Evolutionary conservation across 2,888 invertebrate species (phyloP).

Genomic region (Uloborus plumipes): DNA sequence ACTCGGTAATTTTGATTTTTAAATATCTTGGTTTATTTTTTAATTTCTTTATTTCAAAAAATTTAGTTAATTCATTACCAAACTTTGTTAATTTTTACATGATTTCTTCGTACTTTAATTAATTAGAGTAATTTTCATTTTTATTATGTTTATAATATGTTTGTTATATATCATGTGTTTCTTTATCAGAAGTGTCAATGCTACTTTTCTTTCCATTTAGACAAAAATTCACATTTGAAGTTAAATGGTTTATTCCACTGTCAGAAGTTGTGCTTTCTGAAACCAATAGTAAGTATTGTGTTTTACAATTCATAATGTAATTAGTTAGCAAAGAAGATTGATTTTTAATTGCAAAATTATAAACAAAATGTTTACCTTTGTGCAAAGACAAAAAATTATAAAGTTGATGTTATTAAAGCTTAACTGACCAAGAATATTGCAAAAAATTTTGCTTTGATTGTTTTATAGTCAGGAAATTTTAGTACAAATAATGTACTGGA

Average conservation of each 20-base stretch:
- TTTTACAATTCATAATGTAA: background rate
- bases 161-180: background rate
- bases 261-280: constrained; percentile 81
- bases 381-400: too few species aligned
- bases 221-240: constrained; percentile 92
- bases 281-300: constrained; percentile 40
- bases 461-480: background rate
- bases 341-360: too few species aligned
- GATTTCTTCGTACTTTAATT: too few species aligned
- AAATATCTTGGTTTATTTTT: background rate
- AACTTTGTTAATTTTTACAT: too few species aligned
- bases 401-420: background rate
- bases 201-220: constrained; percentile 70
- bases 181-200: background rate
- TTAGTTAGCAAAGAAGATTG: too few species aligned
- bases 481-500: too few species aligned
- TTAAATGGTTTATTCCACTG: constrained; percentile 93
- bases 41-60: background rate
- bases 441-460: background rate
- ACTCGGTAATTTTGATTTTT: constrained; percentile 64
- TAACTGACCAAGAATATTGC: background rate
- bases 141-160: background rate
- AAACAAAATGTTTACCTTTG: too few species aligned
- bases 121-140: too few species aligned
- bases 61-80: background rate